Percentiles rank a stretch among this genome's conserved stretches.
phyloP scores from a whole-genome alignment of 2,797 vertebrate genomes.

The Pelobates cultripes region DNA sequence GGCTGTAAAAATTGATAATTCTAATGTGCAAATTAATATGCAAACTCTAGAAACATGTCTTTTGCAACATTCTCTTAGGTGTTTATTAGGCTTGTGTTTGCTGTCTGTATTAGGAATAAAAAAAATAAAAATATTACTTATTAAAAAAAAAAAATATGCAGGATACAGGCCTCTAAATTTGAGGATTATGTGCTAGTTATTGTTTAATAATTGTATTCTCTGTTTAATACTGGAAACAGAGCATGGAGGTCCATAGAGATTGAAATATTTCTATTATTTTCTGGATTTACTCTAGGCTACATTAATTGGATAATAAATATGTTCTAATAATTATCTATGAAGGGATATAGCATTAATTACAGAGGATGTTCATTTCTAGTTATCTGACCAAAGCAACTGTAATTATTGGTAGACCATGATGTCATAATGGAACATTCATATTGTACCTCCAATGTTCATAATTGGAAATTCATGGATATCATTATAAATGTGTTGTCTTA shows the following conservation, averaged over 20 bases:
- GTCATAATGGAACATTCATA: too few species aligned
- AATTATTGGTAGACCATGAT: too few species aligned
- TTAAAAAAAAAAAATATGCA: neutral
- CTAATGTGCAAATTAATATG: conserved; percentile 50
- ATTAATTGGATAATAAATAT: neutral
- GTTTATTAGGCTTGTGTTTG: neutral
- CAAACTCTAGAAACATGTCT: conserved; percentile 34
- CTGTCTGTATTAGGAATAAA: neutral
- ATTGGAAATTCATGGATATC: too few species aligned
- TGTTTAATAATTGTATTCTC: too few species aligned
- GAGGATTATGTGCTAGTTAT: neutral
- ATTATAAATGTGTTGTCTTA: too few species aligned
- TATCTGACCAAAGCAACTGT: too few species aligned
- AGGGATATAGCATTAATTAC: too few species aligned
- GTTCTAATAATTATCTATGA: too few species aligned
- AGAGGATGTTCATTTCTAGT: too few species aligned
- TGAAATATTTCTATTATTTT: neutral
- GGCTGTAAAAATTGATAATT: conserved; percentile 51
- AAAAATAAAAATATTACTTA: neutral
- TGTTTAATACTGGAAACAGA: neutral
- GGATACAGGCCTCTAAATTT: neutral
- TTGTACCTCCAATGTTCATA: too few species aligned
- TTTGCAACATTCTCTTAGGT: conserved; percentile 17
- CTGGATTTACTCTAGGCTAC: neutral
- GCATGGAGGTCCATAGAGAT: neutral